Percentiles rank a stretch among this genome's conserved stretches.
phyloP scores from a whole-genome alignment of 2,797 vertebrate species.

The Botia almorhae region DNA sequence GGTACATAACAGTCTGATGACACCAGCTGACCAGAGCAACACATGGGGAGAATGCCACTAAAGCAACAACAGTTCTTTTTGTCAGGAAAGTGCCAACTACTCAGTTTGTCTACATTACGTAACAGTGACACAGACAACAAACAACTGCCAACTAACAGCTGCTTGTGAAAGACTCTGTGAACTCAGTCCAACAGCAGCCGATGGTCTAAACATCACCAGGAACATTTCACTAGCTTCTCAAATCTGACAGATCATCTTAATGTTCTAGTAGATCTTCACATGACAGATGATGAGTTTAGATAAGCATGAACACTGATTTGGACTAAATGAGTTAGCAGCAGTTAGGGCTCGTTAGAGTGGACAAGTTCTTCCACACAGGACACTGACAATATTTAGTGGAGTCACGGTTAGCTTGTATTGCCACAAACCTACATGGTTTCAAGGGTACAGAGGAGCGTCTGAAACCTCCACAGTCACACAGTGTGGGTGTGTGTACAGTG shows the following conservation, averaged over 20 bases:
- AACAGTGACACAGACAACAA: conserved; percentile 15
- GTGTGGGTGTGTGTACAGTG: conserved; percentile 53
- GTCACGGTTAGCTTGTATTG: conserved; percentile 72
- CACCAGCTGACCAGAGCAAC: no score
- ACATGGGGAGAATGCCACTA: no score
- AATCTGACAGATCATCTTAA: neutral
- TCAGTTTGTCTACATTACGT: neutral
- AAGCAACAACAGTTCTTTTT: conserved; percentile 34
- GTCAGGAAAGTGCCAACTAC: conserved; percentile 4
- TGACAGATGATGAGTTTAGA: conserved; percentile 47
- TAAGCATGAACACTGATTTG: conserved; percentile 65
- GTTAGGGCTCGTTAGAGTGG: conserved; percentile 66
- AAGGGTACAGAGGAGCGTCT: conserved; percentile 71
- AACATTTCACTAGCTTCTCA: neutral
- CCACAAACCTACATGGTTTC: conserved; percentile 72
- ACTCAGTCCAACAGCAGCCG: no score
- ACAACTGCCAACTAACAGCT: neutral
- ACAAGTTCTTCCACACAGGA: conserved; percentile 55
- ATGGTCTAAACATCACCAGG: neutral
- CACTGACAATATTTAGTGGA: conserved; percentile 72
- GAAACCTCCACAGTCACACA: conserved; percentile 76
- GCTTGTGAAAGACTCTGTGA: conserved; percentile 8
- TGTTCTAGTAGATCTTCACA: conserved; percentile 11
- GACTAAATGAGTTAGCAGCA: conserved; percentile 75
- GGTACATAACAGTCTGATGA: no score